Percentiles rank a stretch among this genome's conserved stretches.
phyloP scores from a whole-genome alignment of 2,797 vertebrate genomes.

The Xenopus petersii region DNA sequence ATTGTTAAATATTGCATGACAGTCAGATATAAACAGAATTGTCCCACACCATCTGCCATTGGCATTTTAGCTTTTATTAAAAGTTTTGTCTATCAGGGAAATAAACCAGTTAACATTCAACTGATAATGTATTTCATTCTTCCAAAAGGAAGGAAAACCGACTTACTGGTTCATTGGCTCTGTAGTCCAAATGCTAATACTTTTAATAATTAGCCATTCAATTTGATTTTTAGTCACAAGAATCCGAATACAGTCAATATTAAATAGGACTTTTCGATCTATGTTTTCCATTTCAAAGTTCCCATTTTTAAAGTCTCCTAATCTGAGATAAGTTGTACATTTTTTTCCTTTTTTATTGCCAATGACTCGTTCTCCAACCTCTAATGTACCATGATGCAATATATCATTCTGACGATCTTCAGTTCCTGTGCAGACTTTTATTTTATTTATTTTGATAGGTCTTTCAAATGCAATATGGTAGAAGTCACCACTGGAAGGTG shows the following conservation, averaged over 20 bases:
- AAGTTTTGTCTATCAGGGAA: slow-evolving; percentile 45
- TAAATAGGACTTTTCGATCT: slow-evolving; percentile 88
- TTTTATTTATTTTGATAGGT: slow-evolving; percentile 83
- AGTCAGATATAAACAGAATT: slow-evolving; percentile 63
- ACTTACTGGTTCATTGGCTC: slow-evolving; percentile 69
- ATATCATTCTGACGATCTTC: slow-evolving; percentile 93
- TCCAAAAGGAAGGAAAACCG: slow-evolving; percentile 34
- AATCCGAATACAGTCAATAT: slow-evolving; percentile 89
- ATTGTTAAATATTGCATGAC: slow-evolving; percentile 60
- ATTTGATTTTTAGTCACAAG: slow-evolving; percentile 89
- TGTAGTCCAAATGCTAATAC: slow-evolving; percentile 93
- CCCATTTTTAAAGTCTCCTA: slow-evolving; percentile 92
- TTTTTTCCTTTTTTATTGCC: slow-evolving; percentile 81
- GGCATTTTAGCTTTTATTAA: slow-evolving; percentile 45
- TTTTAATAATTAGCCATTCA: slow-evolving; percentile 94
- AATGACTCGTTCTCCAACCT: slow-evolving; percentile 84
- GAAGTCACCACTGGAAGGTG: slow-evolving; percentile 85
- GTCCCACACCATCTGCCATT: slow-evolving; percentile 47
- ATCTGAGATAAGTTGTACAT: slow-evolving; percentile 84
- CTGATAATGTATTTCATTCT: slow-evolving; percentile 30
- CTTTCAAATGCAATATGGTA: slow-evolving; percentile 88
- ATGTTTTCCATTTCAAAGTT: slow-evolving; percentile 88
- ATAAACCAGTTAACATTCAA: slow-evolving; percentile 48
- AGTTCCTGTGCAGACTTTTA: slow-evolving; percentile 89
- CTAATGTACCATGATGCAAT: slow-evolving; percentile 86